Percentiles rank a stretch among this genome's conserved stretches.
These are phyloP conservation scores for Ectemnius lituratus DNA, from an alignment of 2,888 invertebrate species.

Conservation along the genomic window DNA sequence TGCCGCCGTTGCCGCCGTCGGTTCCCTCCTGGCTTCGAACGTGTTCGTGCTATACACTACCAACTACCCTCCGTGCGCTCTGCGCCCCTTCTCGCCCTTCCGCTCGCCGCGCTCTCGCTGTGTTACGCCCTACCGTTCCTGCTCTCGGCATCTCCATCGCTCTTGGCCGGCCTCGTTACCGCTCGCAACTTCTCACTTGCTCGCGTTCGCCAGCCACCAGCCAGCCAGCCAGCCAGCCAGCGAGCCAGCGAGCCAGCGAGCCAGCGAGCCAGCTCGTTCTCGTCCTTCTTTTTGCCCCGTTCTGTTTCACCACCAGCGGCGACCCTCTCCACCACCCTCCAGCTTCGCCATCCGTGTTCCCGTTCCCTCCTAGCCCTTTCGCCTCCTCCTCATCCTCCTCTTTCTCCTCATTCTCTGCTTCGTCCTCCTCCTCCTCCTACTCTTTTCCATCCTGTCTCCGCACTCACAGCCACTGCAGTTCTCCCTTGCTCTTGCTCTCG, in stretches of 20 bases:
- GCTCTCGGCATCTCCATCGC: conserved; percentile 10
- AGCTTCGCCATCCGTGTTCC: conserved; percentile 13
- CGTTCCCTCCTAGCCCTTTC: conserved; percentile 28
- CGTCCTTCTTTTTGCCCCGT: conserved; percentile 61
- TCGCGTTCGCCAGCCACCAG: conserved; percentile 22
- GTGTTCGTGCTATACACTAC: conserved; percentile 47
- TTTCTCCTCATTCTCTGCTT: conserved; percentile 15
- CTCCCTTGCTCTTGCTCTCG: conserved; percentile 13
- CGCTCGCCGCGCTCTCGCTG: conserved; percentile 21
- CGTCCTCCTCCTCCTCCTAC: conserved; percentile 2
- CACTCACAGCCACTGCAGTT: not conserved
- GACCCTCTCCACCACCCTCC: conserved; percentile 40
- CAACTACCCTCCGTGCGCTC: conserved; percentile 18
- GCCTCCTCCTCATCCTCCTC: conserved; percentile 26
- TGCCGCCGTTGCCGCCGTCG: conserved; percentile 31
- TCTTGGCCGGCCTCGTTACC: conserved; percentile 38
- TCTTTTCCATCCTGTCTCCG: conserved; percentile 9
- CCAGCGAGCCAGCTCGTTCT: conserved; percentile 51
- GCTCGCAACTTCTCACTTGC: conserved; percentile 6
- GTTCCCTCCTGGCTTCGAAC: conserved; percentile 38
- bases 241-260: conserved; percentile 15
- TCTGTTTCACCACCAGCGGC: conserved; percentile 60
- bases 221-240: conserved; percentile 28
- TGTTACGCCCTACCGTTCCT: conserved; percentile 29
- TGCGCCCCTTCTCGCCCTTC: conserved; percentile 11